Base-by-base conservation (phyloP, 2,113 vertebrate species). In the Lynx canadensis region DNA sequence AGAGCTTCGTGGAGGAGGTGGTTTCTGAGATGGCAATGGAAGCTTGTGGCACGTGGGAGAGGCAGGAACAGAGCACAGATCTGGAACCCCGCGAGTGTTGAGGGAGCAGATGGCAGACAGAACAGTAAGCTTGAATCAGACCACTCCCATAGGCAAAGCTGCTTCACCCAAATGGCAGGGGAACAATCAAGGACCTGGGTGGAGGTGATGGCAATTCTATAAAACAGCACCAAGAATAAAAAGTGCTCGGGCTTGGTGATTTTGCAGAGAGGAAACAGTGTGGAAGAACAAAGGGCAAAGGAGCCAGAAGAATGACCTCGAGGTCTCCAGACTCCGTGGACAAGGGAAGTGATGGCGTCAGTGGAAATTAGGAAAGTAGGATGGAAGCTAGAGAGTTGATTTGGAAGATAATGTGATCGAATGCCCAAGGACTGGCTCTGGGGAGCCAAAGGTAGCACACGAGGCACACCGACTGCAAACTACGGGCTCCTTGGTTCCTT, bases 371-470 rank as follows among this genome's bases (percentile, higher is more conserved):
- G 19, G 19, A 71, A 36, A n/a, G 21, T 8, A 71, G 25, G 2
- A 33, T 25, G 13, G 0, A 78, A 11, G 33, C 31, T 19, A 27
- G 38, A n/a, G 31, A 31, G 29, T 31, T 5, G 2, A 7, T 45
- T 48, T 15, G 38, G 63, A 55, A 88, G 78, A 36, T 2, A 19
- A 38, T 8, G 13, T 25, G 19, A 48, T 14, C 19, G 48, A 25
- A 52, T 66, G 18, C n/a, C 50, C 25, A 69, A 69, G 50, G 10
- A 29, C 2, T 36, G 38, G 31, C 25, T 9, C 1, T 23, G 36
- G 12, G 8, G 48, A 33, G 23, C 15, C 25, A 41, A 45, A 16
- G 29, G 3, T 23, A 74, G 19, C 41, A 48, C 10, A 27, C 0
- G 4, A 48, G 12, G 60, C 27, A 41, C 52, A 31, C 0, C 5